A percentile compares a stretch with the other conserved stretches of the same genome.
phyloP scores from a whole-genome alignment of 2,113 vertebrate genomes.

The Origma solitaria region DNA sequence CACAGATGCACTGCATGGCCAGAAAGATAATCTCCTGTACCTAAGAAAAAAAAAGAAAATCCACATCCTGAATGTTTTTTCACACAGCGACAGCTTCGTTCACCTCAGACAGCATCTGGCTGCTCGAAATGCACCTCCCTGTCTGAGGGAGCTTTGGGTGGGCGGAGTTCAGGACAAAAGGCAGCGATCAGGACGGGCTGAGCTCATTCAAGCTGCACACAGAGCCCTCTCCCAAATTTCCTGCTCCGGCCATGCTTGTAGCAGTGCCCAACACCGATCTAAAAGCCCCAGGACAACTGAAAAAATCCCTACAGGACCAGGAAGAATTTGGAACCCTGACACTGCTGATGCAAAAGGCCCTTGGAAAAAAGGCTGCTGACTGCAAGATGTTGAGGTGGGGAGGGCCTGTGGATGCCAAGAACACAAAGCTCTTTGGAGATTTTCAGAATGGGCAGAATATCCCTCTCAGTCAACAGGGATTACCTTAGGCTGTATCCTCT shows the following conservation, averaged over 20 bases:
- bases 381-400: background rate
- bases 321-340: background rate
- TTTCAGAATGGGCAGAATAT: background rate
- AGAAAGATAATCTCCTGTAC: background rate
- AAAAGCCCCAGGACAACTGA: background rate
- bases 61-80: background rate
- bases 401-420: background rate
- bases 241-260: background rate
- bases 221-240: background rate
- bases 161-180: background rate
- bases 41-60: background rate
- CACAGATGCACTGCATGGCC: background rate
- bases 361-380: background rate
- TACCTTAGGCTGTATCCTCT: background rate
- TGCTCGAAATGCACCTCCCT: background rate
- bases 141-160: background rate
- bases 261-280: background rate
- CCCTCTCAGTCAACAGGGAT: background rate
- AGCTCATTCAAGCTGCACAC: background rate
- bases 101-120: background rate
- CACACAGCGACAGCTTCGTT: background rate
- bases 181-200: background rate
- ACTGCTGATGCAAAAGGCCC: background rate
- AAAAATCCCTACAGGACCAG: background rate
- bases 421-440: background rate